phyloP scores from a whole-genome alignment of 2,113 vertebrate genomes.

The Urocolius indicus region DNA sequence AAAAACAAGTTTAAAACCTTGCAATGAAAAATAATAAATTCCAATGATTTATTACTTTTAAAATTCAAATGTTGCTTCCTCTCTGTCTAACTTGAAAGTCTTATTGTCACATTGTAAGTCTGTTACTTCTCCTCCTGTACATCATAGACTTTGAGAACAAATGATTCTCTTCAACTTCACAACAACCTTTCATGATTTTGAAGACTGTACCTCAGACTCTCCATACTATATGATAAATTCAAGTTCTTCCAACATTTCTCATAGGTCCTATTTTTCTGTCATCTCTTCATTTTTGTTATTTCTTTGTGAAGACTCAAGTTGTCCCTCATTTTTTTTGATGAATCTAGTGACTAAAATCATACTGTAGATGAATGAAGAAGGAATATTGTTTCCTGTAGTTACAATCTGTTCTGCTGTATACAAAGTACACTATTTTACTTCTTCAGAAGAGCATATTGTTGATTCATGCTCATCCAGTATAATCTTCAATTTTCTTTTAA shows the following conservation, averaged over 20 bases:
- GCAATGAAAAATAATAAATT: neutral
- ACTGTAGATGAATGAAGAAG: neutral
- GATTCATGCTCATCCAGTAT: neutral
- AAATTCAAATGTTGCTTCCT: neutral
- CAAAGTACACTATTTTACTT: neutral
- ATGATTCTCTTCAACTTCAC: neutral
- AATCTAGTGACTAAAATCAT: neutral
- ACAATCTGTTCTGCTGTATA: neutral
- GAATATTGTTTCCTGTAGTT: neutral
- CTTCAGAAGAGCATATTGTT: neutral
- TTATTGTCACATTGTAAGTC: neutral
- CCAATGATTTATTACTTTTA: neutral
- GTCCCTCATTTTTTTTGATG: neutral
- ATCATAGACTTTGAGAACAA: neutral
- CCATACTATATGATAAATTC: neutral
- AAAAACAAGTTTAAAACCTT: neutral
- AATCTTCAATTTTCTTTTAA: neutral
- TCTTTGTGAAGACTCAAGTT: neutral
- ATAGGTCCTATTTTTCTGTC: neutral
- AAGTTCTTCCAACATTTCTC: neutral
- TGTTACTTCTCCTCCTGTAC: neutral
- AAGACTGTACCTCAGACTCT: neutral
- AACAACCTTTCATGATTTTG: neutral
- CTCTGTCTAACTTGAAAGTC: neutral
- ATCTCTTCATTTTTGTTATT: neutral